Conservation (phyloP, 2,113 vertebrate genomes). For the Eulemur rufifrons region DNA sequence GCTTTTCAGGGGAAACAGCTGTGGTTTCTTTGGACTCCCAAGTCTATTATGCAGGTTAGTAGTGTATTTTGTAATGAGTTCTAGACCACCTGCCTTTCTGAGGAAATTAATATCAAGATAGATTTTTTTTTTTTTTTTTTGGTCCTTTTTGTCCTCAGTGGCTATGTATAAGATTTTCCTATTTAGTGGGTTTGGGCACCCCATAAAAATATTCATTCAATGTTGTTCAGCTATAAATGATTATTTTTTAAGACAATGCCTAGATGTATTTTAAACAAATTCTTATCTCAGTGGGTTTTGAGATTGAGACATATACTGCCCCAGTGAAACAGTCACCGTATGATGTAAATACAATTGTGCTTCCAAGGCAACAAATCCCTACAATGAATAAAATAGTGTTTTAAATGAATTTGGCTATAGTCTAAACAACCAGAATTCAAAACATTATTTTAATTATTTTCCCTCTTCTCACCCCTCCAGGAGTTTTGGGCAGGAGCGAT, state of each 20-base stretch:
- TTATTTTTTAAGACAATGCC: slow-evolving; percentile 23
- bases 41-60: slow-evolving; percentile 44
- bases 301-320: not conserved
- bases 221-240: not conserved
- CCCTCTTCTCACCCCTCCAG: slow-evolving; percentile 66
- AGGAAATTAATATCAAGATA: slow-evolving; percentile 46
- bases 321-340: not conserved
- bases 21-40: slow-evolving; percentile 46
- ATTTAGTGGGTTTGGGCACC: slow-evolving; percentile 1
- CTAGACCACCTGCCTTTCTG: slow-evolving; percentile 57
- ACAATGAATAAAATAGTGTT: not conserved
- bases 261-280: slow-evolving; percentile 27
- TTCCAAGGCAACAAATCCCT: not conserved
- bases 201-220: not conserved
- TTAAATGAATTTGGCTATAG: not conserved
- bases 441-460: slow-evolving; percentile 14
- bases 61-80: slow-evolving; percentile 58
- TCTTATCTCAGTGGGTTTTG: slow-evolving; percentile 20
- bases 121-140: not conserved
- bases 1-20: slow-evolving; percentile 56
- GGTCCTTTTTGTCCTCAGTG: not conserved
- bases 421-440: slow-evolving; percentile 30
- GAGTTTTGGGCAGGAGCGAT: not conserved
- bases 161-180: slow-evolving; percentile 55
- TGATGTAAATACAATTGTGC: not conserved